Conservation (phyloP, 2,113 vertebrate species). For the Toxostoma redivivum region DNA sequence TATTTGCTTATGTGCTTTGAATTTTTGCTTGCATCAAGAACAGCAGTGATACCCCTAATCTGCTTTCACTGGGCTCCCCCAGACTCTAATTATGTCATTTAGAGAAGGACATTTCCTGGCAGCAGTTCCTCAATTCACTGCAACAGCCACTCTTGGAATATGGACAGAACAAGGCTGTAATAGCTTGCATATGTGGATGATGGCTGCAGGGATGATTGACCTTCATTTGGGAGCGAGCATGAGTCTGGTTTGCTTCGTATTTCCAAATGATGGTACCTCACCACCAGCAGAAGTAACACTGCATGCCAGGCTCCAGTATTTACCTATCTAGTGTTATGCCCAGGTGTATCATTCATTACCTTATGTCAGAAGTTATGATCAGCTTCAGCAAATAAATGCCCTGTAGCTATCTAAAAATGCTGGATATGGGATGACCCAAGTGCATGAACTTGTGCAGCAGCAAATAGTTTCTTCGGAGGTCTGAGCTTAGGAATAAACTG, state of each 20-base stretch:
- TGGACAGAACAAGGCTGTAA: slow-evolving; percentile 69
- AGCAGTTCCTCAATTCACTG: slow-evolving; percentile 64
- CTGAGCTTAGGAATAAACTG: neutral
- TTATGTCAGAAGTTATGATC: neutral
- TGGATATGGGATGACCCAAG: accelerated
- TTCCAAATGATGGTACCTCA: slow-evolving; percentile 56
- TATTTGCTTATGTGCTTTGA: slow-evolving; percentile 75
- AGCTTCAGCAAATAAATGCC: neutral
- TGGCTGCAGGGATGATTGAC: slow-evolving; percentile 45
- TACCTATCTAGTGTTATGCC: neutral
- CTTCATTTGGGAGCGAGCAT: slow-evolving; percentile 21
- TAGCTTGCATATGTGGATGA: slow-evolving; percentile 74
- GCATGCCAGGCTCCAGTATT: slow-evolving; percentile 19
- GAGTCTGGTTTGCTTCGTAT: slow-evolving; percentile 33
- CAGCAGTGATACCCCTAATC: slow-evolving; percentile 63
- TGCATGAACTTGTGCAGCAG: neutral
- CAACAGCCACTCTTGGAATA: slow-evolving; percentile 55
- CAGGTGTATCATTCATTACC: neutral
- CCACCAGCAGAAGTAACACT: slow-evolving; percentile 39
- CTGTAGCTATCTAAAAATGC: neutral
- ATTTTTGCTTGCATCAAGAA: slow-evolving; percentile 58
- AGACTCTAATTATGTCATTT: slow-evolving; percentile 75
- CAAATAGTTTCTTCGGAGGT: neutral
- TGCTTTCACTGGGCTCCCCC: slow-evolving; percentile 61
- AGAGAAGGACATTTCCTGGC: slow-evolving; percentile 75